A percentile compares a stretch with the other conserved stretches of the same genome.
Conservation (phyloP, 1,140 invertebrate species). For the Drosophila sucinea region DNA sequence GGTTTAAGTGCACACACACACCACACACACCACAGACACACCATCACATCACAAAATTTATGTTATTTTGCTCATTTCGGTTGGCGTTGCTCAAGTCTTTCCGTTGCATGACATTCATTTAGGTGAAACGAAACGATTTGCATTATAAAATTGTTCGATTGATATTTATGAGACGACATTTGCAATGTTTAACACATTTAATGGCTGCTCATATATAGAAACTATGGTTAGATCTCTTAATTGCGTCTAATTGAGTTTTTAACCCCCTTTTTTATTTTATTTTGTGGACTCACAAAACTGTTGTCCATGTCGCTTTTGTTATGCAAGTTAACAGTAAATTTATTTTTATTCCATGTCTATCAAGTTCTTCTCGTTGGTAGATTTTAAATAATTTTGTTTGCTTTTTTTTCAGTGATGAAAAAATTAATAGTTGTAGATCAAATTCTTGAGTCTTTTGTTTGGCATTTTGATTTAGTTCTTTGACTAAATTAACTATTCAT, state of each 20-base stretch:
- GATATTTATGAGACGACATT: slow-evolving; percentile 20
- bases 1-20: slow-evolving; percentile 15
- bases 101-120: slow-evolving; percentile 19
- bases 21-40: slow-evolving; percentile 1
- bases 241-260: slow-evolving; percentile 16
- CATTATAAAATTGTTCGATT: slow-evolving; percentile 13
- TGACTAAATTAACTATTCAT: too few species aligned
- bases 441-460: too few species aligned
- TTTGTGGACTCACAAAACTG: not conserved
- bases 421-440: too few species aligned
- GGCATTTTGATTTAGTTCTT: too few species aligned
- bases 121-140: slow-evolving; percentile 7
- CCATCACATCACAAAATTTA: slow-evolving; percentile 23
- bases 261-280: not conserved
- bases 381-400: too few species aligned
- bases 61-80: slow-evolving; percentile 16
- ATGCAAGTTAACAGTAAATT: not conserved
- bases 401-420: too few species aligned
- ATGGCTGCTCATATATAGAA: slow-evolving; percentile 2
- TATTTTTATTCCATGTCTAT: too few species aligned
- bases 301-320: not conserved
- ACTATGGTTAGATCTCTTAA: slow-evolving; percentile 10
- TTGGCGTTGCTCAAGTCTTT: slow-evolving; percentile 8
- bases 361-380: too few species aligned
- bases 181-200: slow-evolving; percentile 22